Base-by-base conservation (phyloP, 2,113 vertebrate species). In the Pantherophis guttatus region DNA sequence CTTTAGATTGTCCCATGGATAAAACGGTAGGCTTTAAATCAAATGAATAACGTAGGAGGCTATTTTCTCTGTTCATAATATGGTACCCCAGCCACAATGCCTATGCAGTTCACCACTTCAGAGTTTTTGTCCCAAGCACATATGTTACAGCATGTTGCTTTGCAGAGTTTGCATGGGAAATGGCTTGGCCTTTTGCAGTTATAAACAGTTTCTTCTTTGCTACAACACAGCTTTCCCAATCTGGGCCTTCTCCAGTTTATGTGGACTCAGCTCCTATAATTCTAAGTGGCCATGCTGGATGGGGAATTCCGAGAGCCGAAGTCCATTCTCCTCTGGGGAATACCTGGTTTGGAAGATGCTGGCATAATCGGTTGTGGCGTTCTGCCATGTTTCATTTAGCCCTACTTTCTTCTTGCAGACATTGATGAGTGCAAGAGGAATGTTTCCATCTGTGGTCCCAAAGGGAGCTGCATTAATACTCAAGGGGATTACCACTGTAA, bases 341-440 rank as follows among this genome's bases (percentile, higher is more conserved):
- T 21, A 21, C 8, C 33, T 8, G 3, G 33, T 8, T 81, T 39
- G 33, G 75, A 44, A 44, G 75, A 44, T 39, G 15, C 17, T 44
- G 33, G 75, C 8, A 21, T 21, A 81, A 81, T 44, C 8, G 7
- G 75, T 86, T 54, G 75, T 81, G 50, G 55, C n/a, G 44, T 33
- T 59, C 62, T 87, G 55, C 23, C 12, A 29, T 86, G 57, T 93
- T 59, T 86, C 48, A 90, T 50, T 44, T 44, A 90, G 92, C 59
- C 29, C 70, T 86, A 10, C n/a, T 93, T 90, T 87, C 65, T 93
- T 52, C 26, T 90, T 93, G 50, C 89, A 93, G 92, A 93, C 88
- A 93, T 93, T 90, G 81, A 93, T 90, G 92, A 93, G 24, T 93
- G 92, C 88, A 57, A 65, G 89, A 9, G 62, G 87, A 90, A 93